A percentile compares a stretch with the other conserved stretches of the same genome.
phyloP scores from a whole-genome alignment of 2,113 vertebrate species.

The Syngnathus typhle region DNA sequence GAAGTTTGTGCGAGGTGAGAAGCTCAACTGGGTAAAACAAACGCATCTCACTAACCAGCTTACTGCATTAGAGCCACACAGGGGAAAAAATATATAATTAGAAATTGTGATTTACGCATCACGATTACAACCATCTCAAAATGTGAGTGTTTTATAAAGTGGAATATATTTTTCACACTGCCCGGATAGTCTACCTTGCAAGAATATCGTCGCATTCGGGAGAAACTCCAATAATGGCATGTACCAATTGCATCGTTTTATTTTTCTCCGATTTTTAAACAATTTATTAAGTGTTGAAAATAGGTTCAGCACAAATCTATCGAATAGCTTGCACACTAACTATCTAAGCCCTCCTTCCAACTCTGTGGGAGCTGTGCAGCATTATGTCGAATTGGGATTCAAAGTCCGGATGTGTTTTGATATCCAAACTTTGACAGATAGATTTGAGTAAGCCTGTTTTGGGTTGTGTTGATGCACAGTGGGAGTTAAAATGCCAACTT shows the following conservation, averaged over 20 bases:
- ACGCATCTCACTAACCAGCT: constrained; percentile 31
- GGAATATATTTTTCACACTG: neutral
- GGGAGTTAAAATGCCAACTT: neutral
- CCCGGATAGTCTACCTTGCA: constrained; percentile 1
- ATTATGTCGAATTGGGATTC: neutral
- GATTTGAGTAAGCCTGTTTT: too few relatives aligned
- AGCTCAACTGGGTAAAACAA: constrained; percentile 46
- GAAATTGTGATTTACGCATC: neutral
- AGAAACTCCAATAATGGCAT: neutral
- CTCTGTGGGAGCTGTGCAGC: neutral
- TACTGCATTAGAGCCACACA: constrained; percentile 1
- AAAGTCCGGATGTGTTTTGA: neutral
- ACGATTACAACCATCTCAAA: neutral
- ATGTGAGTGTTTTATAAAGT: neutral
- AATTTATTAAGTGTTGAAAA: neutral
- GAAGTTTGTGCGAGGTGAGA: constrained; percentile 59
- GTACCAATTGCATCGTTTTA: neutral
- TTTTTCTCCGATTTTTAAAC: neutral
- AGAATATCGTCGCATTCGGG: constrained; percentile 1
- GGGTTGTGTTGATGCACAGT: too few relatives aligned
- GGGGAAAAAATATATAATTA: neutral
- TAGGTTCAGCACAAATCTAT: neutral
- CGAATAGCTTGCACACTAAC: neutral
- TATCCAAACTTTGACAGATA: too few relatives aligned
- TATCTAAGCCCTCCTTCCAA: neutral